Percentiles rank a stretch among this genome's conserved stretches.
Conservation (phyloP, 2,888 invertebrate species). For the Lucinisca nassula region DNA sequence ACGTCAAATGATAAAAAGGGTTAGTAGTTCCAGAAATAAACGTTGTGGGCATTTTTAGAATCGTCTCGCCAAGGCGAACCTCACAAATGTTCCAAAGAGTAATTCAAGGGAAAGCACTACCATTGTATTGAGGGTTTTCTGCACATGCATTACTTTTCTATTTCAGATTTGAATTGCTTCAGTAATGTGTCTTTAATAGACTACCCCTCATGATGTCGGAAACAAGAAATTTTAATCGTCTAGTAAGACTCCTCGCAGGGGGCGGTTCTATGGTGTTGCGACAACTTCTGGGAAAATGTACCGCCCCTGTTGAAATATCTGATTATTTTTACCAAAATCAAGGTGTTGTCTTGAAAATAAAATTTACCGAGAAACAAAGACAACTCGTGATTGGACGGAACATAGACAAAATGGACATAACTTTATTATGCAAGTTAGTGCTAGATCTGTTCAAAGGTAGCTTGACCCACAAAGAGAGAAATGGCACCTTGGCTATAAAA, state of each 20-base stretch:
- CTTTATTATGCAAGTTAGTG: not conserved
- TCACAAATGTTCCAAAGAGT: too few species aligned
- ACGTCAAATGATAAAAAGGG: too few species aligned
- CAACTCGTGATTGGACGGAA: not conserved
- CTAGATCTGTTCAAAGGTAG: not conserved
- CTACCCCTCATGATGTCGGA: not conserved
- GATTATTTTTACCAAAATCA: not conserved
- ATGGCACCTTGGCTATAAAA: not conserved
- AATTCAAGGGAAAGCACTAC: too few species aligned
- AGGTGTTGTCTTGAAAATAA: not conserved
- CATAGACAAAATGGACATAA: not conserved
- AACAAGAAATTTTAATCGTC: not conserved
- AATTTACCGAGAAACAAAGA: not conserved
- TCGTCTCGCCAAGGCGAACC: too few species aligned
- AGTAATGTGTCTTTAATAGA: too few species aligned
- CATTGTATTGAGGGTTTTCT: too few species aligned
- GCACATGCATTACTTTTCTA: too few species aligned
- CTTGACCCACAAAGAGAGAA: not conserved
- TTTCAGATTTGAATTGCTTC: too few species aligned
- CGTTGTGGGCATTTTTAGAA: too few species aligned
- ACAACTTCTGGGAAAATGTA: not conserved
- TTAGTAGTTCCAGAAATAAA: too few species aligned
- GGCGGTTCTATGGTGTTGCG: not conserved
- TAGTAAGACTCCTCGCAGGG: not conserved
- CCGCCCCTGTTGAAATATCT: not conserved